These are phyloP conservation scores for Amblyjoppa proteus DNA, from an alignment of 2,888 invertebrate genomes.

Conservation along the genomic window DNA sequence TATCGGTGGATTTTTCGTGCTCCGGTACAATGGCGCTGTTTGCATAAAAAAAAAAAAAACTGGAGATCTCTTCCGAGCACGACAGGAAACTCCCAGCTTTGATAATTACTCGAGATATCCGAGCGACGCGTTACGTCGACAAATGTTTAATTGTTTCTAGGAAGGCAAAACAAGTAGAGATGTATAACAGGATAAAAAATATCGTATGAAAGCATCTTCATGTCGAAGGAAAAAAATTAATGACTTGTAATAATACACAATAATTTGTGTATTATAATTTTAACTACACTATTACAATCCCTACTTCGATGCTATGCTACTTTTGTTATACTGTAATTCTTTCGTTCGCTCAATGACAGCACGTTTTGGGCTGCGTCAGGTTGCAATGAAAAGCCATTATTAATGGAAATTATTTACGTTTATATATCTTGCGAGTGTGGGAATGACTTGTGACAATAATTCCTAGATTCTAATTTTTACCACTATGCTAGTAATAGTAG, in stretches of 20 bases:
- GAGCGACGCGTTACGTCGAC: neutral
- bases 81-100: neutral
- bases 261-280: no score
- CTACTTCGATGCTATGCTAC: neutral
- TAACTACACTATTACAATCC: no score
- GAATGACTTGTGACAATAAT: no score
- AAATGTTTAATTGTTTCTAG: neutral
- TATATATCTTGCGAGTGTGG: neutral
- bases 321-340: neutral
- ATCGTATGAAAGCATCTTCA: neutral
- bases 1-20: neutral
- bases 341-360: neutral
- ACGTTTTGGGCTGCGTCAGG: neutral
- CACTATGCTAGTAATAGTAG: no score
- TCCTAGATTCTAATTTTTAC: no score
- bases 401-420: neutral
- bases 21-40: neutral
- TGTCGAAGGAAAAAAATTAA: no score
- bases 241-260: no score
- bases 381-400: neutral
- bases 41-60: neutral
- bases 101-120: slow-evolving; percentile 6
- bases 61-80: neutral
- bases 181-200: neutral
- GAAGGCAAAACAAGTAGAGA: neutral